Base-by-base conservation (phyloP, 2,797 vertebrate species). In the Propithecus perrieri region DNA sequence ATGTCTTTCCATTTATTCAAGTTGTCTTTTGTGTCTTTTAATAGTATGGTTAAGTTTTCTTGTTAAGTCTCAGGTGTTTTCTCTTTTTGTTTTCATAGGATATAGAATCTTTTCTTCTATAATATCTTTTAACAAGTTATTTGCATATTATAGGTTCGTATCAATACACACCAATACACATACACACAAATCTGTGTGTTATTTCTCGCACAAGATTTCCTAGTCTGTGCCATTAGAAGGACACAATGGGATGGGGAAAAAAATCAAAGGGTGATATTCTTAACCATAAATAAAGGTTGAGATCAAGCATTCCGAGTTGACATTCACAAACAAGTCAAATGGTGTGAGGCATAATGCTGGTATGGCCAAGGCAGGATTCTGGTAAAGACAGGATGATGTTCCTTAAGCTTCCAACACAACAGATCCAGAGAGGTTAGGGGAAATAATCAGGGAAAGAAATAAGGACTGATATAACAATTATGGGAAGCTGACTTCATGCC, bases 101-200 rank as follows among this genome's bases (percentile, higher is more conserved):
- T 76, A 85, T 71, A 84, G 26, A 69, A 55, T 80, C 33, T 85
- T 93, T 89, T 88, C 59, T 95, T 93, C 83, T 85, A 20, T 41
- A 67, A 3, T 69, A 90, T 48, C 20, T 7, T 57, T 65, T 48
- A 85, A 53, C 20, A 72, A 85, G 84, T 59, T 81, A 94, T n/a
- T 72, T 86, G 50, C 69, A 59, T 38, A 83, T 24, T 18, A 30
- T 59, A 85, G 65, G n/a, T 30, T 41, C 89, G 17, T 85, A 71
- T 93, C 74, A 35, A n/a, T n/a, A 35, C 8, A 65, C 17, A 63
- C 61, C 33, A 63, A 63, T 33, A 63, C 61, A 65, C 15, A n/a
- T 65, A 65, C 63, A n/a, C 7, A n/a, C 75, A 67, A 88, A 55
- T 74, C 13, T 79, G 48, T 78, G 94, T 30, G 11, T 26, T 84